Conservation (phyloP, 2,797 vertebrate species). For the Melanogrammus aeglefinus region DNA sequence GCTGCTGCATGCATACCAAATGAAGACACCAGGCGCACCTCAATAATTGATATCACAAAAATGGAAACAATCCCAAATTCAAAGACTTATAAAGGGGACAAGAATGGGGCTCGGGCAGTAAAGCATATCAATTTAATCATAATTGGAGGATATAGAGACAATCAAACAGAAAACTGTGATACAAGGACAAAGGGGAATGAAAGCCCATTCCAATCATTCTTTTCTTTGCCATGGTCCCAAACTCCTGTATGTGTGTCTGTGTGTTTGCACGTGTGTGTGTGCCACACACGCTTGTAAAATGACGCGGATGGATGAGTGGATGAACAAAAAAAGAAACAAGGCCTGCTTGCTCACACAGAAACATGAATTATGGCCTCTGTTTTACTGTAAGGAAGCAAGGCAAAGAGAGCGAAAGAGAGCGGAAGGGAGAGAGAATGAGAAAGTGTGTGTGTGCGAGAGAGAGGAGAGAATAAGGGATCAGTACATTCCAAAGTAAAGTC, state of each 20-base stretch:
- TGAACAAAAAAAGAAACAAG: not conserved
- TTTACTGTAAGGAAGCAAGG: not conserved
- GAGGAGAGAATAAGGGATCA: constrained; percentile 12
- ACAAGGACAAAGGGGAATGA: constrained; percentile 1
- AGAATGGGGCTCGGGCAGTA: not conserved
- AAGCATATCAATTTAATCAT: not conserved
- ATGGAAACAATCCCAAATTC: constrained; percentile 1
- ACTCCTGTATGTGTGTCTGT: not conserved
- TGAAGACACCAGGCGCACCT: not conserved
- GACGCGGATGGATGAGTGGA: not conserved
- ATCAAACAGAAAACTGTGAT: not conserved
- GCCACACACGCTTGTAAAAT: not conserved
- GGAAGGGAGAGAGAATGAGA: not conserved
- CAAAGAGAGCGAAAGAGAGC: not conserved
- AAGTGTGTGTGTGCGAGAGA: not conserved
- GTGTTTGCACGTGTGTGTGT: not conserved
- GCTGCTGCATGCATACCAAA: not conserved
- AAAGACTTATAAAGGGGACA: not conserved
- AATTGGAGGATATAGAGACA: not conserved
- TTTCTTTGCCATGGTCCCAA: not conserved
- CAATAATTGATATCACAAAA: not conserved
- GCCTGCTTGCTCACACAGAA: not conserved
- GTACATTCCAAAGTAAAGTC: constrained; percentile 29
- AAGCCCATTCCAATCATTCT: not conserved
- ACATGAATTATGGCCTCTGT: not conserved